phyloP scores from a whole-genome alignment of 1,140 invertebrate genomes.

The Apis cerana region DNA sequence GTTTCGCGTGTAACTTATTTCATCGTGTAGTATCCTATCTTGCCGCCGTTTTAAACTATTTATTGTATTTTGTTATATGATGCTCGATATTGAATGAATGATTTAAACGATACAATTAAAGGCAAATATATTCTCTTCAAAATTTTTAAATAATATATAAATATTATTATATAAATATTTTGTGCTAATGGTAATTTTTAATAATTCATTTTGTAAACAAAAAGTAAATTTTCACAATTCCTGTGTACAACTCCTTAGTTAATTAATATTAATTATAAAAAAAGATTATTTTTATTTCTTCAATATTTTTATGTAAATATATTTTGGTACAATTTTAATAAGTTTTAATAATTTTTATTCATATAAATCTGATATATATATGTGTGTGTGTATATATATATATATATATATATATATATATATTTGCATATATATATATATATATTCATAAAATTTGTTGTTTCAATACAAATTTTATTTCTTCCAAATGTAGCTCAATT shows the following conservation, averaged over 20 bases:
- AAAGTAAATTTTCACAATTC: neutral
- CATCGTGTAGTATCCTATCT: slow-evolving; percentile 28
- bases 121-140: neutral
- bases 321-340: neutral
- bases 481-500: slow-evolving; percentile 72
- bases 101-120: neutral
- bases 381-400: neutral
- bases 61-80: neutral
- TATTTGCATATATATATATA: neutral
- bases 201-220: neutral
- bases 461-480: slow-evolving; percentile 21
- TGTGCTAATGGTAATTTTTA: neutral
- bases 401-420: neutral
- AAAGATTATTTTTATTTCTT: neutral
- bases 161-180: slow-evolving; percentile 8
- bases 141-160: neutral
- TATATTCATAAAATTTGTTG: too few species aligned
- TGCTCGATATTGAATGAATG: neutral
- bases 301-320: neutral
- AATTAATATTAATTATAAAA: neutral
- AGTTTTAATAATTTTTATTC: neutral
- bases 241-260: neutral
- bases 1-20: slow-evolving; percentile 39
- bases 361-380: neutral
- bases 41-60: slow-evolving; percentile 34